A percentile compares a stretch with the other conserved stretches of the same genome.
These are phyloP conservation scores for Contarinia nasturtii DNA, from an alignment of 1,140 invertebrate genomes.

Conservation along the genomic window DNA sequence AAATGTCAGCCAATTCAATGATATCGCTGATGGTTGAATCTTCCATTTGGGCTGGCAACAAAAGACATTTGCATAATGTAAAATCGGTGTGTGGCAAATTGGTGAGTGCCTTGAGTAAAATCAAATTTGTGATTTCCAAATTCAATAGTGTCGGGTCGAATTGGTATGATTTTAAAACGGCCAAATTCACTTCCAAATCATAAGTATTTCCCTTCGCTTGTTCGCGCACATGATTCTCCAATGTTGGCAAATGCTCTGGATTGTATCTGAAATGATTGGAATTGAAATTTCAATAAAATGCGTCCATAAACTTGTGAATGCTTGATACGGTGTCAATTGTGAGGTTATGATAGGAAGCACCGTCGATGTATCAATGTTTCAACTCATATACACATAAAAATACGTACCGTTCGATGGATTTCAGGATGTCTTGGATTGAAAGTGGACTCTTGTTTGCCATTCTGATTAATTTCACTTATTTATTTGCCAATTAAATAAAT, in stretches of 20 bases:
- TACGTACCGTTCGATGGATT: conserved; percentile 51
- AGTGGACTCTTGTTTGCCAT: conserved; percentile 48
- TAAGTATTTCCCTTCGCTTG: conserved; percentile 87
- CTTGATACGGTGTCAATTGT: not conserved
- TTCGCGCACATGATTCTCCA: conserved; percentile 84
- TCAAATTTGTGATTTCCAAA: conserved; percentile 57
- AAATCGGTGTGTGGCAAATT: conserved; percentile 96
- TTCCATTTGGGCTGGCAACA: conserved; percentile 64
- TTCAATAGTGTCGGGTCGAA: conserved; percentile 84
- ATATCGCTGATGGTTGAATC: conserved; percentile 71
- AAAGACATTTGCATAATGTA: conserved; percentile 85
- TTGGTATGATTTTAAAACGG: conserved; percentile 80
- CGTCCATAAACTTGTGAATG: not conserved
- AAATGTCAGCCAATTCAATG: conserved; percentile 69
- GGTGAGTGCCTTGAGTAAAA: conserved; percentile 84
- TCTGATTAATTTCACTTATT: conserved; percentile 12
- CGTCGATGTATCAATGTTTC: not conserved
- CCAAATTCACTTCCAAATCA: conserved; percentile 89
- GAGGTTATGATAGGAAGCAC: not conserved
- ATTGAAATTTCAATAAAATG: not conserved
- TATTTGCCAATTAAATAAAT: not conserved
- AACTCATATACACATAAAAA: conserved; percentile 1
- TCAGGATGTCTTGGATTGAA: conserved; percentile 44
- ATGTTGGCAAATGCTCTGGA: conserved; percentile 71
- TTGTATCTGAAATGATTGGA: conserved; percentile 60